Conservation (phyloP, 2,113 vertebrate genomes). For the Cygnus atratus region DNA sequence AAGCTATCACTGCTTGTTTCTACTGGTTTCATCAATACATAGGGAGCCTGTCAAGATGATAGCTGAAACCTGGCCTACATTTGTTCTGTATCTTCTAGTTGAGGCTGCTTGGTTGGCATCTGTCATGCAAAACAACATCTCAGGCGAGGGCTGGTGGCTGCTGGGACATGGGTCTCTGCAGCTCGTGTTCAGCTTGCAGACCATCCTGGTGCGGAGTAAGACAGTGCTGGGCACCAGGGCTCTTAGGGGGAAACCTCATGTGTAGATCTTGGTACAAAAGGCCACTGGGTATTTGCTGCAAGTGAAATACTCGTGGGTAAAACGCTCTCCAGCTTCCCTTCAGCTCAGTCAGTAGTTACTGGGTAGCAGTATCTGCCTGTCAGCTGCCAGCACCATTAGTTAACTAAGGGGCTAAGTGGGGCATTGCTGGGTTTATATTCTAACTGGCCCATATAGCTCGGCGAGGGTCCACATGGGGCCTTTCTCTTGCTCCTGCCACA, state of each 20-base stretch:
- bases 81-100: accelerated
- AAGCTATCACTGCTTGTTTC: background rate
- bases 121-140: background rate
- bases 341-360: background rate
- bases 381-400: background rate
- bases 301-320: background rate
- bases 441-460: background rate
- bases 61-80: background rate
- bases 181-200: accelerated
- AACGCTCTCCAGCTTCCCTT: background rate
- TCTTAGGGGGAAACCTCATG: accelerated
- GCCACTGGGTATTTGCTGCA: background rate
- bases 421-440: background rate
- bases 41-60: background rate
- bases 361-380: background rate
- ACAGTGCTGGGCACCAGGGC: background rate
- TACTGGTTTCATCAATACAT: accelerated
- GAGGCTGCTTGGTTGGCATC: background rate
- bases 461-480: accelerated
- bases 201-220: background rate
- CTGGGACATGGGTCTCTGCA: accelerated
- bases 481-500: background rate
- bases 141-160: accelerated
- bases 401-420: background rate
- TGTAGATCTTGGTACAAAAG: background rate